Base-by-base conservation (phyloP, 2,888 invertebrate genomes). In the Liodrosophila aerea region DNA sequence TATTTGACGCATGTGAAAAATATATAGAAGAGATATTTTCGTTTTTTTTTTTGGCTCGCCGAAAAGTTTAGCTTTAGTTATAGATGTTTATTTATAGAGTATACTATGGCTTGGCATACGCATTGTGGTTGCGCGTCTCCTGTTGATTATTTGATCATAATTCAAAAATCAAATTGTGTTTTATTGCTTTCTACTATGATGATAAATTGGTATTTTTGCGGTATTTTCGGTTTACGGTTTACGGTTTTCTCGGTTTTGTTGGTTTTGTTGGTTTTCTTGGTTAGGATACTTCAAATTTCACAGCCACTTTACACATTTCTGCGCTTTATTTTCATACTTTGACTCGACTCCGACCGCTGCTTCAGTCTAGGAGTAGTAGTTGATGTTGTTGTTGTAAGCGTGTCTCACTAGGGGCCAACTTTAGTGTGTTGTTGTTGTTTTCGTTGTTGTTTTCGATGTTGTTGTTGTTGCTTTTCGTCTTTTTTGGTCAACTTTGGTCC, bases 221-320 rank as follows among this genome's bases (percentile, higher is more conserved):
- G 57, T 54, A 54, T 45, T 22, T 13, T 44, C 11, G 13, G 36
- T 44, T 52, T n/a, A n/a, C 31, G 8, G 3, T 16, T 49, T 51
- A 47, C 31, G 30, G 15, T 41, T 40, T 41, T 43, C 22, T 12
- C 18, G 44, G 44, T 37, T 46, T 31, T 18, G 36, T 27, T 29
- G 8, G 9, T 59, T 34, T 30, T 11, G 7, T 13, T 51, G 29
- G 30, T 46, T 54, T 68, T 69, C 7, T 68, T 63, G 60, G 67
- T 72, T 76, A 80, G 78, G 80, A 80, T 71, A 76, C 72, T 76
- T 76, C 76, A 64, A 78, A 71, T 71, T 82, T 80, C 78, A 81
- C 81, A 77, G 85, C 82, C 75, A 76, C 77, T 81, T 81, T 73
- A 71, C 75, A 77, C 73, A 77, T 84, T 84, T 81, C 69, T 75